Percentiles rank a stretch among this genome's conserved stretches.
phyloP scores from a whole-genome alignment of 2,113 vertebrate species.

The Lampris megalopsis region DNA sequence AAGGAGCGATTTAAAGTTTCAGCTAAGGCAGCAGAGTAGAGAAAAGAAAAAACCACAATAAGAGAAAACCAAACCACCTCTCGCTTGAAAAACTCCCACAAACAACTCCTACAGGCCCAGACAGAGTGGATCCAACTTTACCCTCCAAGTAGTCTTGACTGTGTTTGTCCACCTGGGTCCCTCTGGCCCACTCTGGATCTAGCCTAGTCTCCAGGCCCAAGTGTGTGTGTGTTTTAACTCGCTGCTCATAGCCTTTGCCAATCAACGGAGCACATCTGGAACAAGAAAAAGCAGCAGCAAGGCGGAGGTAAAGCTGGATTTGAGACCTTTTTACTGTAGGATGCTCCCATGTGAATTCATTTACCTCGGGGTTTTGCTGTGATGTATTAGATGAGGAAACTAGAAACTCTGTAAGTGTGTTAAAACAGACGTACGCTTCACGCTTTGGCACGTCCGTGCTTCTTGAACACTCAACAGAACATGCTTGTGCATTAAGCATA shows the following conservation, averaged over 20 bases:
- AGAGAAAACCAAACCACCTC: conserved; percentile 60
- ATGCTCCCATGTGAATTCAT: conserved; percentile 31
- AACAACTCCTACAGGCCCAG: conserved; percentile 64
- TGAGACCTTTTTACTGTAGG: conserved; percentile 28
- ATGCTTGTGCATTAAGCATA: conserved; percentile 3
- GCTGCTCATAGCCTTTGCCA: conserved; percentile 22
- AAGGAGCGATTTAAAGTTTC: conserved; percentile 38
- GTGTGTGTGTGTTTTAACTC: conserved; percentile 25
- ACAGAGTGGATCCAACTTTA: conserved; percentile 55
- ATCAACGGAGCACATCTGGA: conserved; percentile 68
- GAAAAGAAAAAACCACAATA: conserved; percentile 56
- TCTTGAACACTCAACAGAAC: conserved; percentile 10
- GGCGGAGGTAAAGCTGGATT: conserved; percentile 47
- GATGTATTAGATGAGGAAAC: conserved; percentile 55
- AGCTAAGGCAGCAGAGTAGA: conserved; percentile 49
- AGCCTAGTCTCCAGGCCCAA: conserved; percentile 20
- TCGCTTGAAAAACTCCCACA: conserved; percentile 44
- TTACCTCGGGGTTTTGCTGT: conserved; percentile 4
- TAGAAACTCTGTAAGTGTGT: conserved; percentile 11
- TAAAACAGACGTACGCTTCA: conserved; percentile 14
- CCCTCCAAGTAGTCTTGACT: conserved; percentile 27
- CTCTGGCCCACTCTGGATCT: conserved; percentile 45
- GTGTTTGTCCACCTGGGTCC: conserved; percentile 77
- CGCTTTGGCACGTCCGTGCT: conserved; percentile 20
- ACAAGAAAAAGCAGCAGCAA: conserved; percentile 50